Conservation (phyloP, 37 sponge, comb jelly and placozoan species). For the Agelas oroides region DNA sequence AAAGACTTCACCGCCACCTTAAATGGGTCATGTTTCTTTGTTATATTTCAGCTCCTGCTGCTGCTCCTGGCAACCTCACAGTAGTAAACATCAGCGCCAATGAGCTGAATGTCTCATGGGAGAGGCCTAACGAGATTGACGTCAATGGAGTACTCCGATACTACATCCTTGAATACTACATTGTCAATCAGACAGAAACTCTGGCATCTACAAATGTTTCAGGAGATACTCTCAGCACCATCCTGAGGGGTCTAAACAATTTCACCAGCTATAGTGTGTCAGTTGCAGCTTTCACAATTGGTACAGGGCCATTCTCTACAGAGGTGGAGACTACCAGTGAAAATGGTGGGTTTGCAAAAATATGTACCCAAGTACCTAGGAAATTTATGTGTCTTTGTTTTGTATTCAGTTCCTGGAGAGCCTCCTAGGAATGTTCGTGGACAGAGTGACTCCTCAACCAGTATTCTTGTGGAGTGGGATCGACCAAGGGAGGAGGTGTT, state of each 20-base stretch:
- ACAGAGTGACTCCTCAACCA: too few species aligned
- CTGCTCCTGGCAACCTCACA: conserved; percentile 17
- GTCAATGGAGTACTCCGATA: conserved; percentile 32
- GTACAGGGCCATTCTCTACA: not conserved
- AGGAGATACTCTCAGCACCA: not conserved
- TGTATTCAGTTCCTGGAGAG: conserved; percentile 22
- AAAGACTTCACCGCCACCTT: too few species aligned
- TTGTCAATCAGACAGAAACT: not conserved
- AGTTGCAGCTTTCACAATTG: conserved; percentile 21
- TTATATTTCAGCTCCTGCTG: not conserved
- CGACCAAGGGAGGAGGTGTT: not conserved
- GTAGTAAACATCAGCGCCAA: conserved; percentile 11
- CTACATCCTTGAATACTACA: conserved; percentile 23
- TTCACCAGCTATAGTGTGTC: conserved; percentile 41
- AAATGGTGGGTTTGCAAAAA: not conserved
- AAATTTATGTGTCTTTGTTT: not conserved
- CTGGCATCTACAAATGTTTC: not conserved
- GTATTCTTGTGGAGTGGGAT: not conserved
- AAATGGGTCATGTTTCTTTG: too few species aligned
- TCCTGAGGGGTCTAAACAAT: conserved; percentile 16
- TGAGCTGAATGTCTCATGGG: conserved; percentile 28
- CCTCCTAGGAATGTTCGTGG: conserved; percentile 1
- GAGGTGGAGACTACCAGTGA: conserved; percentile 12
- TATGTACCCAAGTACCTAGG: not conserved
- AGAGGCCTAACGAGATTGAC: conserved; percentile 8